These are phyloP conservation scores for Paratilapia polleni DNA, from an alignment of 2,113 vertebrate genomes.

Conservation along the genomic window DNA sequence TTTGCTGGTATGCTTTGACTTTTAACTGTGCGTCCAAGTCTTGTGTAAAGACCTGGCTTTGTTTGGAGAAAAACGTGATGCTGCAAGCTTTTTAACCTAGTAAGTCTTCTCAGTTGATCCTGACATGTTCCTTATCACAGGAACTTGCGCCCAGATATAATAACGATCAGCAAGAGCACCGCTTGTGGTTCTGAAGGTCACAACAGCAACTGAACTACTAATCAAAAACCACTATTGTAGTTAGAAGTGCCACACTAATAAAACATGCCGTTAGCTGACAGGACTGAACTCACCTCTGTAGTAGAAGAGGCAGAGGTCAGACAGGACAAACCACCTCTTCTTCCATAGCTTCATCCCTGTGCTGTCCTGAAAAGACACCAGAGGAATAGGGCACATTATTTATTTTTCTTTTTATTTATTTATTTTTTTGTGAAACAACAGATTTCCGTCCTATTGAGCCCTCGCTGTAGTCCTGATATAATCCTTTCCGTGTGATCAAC, in stretches of 20 bases:
- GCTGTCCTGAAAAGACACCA: conserved; percentile 85
- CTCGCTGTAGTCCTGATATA: neutral
- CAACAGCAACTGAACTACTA: neutral
- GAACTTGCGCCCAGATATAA: conserved; percentile 9
- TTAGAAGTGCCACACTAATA: neutral
- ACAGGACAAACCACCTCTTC: conserved; percentile 98
- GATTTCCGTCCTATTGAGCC: neutral
- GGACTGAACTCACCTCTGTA: conserved; percentile 89
- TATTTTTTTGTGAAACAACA: neutral
- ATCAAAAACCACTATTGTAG: neutral
- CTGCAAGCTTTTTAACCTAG: conserved; percentile 22
- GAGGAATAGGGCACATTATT: neutral
- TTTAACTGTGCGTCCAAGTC: conserved; percentile 1
- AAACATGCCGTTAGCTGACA: neutral
- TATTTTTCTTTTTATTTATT: neutral
- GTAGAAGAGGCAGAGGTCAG: conserved; percentile 97
- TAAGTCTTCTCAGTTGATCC: neutral
- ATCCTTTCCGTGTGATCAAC: neutral
- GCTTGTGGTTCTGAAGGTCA: conserved; percentile 14
- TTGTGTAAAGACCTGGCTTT: conserved; percentile 20
- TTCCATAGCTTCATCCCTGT: conserved; percentile 99
- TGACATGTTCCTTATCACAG: conserved; percentile 27
- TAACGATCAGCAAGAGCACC: neutral
- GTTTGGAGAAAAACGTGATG: neutral
- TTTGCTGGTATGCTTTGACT: conserved; percentile 13